Base-by-base conservation (phyloP, 2,797 vertebrate genomes). In the Sciaenops ocellatus region DNA sequence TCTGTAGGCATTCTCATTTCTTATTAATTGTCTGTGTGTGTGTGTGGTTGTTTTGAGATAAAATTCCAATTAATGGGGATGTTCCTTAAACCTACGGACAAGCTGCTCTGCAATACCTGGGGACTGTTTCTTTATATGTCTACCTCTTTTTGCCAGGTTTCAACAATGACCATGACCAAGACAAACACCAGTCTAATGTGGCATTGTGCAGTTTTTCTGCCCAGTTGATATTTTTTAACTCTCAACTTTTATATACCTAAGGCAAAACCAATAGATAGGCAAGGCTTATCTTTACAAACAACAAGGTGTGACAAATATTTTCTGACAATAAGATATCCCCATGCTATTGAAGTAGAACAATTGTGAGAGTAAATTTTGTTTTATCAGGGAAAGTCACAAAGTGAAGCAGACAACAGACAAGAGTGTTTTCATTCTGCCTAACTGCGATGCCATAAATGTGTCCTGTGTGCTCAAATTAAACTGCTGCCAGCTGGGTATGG, bases 21-120 rank as follows among this genome's bases (percentile, higher is more conserved):
- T 61, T 60, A 57, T 75, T 86, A 71, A 73, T 69, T 72, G 52
- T 65, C 59, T 77, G 50, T 65, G 59, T 71, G 41, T 66, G 41
- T 50, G 57, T 65, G 71, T 80, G 74, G 47, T 59, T 82, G 59
- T 76, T 78, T 80, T 50, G 38, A 82, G 79, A 87, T 89, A 77
- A 85, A 83, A 86, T 86, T 89, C 72, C 71, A 85, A 79, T 86
- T 82, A 80, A 86, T 84, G 81, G 63, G 38, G 59, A 82, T 56
- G 56, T 73, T 79, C 30, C 64, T 79, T 3, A 67, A 70, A 77
- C 11, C 73, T 38, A 54, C 18, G 52, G 59, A 77, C 55, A 20
- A 60, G 28, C 24, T 42, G 26, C 62, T 80, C 55, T 74, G 59
- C 47, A 42, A 6, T 22, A 55, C 65, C 66, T 30, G 47, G 47